A percentile compares a stretch with the other conserved stretches of the same genome.
phyloP scores from a whole-genome alignment of 2,797 vertebrate genomes.

The Betta splendens region DNA sequence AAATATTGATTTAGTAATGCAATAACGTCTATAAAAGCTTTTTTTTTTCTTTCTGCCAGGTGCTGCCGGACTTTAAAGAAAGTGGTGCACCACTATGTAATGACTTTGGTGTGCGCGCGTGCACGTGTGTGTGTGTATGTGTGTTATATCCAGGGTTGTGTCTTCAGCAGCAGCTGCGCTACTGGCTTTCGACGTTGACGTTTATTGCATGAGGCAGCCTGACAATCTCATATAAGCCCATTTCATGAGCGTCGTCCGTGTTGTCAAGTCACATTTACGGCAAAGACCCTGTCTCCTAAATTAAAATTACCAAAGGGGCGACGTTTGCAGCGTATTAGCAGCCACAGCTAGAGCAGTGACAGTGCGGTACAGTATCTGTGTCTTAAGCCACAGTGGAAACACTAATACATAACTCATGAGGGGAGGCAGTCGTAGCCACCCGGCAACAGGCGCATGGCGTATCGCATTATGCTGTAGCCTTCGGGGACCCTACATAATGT shows the following conservation, averaged over 20 bases:
- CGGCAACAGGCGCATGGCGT: constrained; percentile 41
- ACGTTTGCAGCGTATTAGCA: constrained; percentile 41
- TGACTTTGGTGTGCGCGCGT: constrained; percentile 64
- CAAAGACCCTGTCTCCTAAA: constrained; percentile 47
- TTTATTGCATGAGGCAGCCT: constrained; percentile 70
- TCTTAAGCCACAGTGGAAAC: constrained; percentile 49
- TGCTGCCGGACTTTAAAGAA: background rate
- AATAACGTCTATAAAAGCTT: background rate
- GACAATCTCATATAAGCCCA: constrained; percentile 61
- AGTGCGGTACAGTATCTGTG: constrained; percentile 46
- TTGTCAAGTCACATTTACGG: constrained; percentile 72
- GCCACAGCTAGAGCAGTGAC: constrained; percentile 36
- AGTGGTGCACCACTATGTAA: constrained; percentile 4
- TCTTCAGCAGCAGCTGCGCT: constrained; percentile 63
- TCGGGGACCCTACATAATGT: constrained; percentile 73
- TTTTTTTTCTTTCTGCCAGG: background rate
- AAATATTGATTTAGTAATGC: constrained; percentile 11
- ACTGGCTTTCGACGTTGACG: constrained; percentile 56
- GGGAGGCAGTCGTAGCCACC: constrained; percentile 51
- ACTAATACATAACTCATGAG: constrained; percentile 71
- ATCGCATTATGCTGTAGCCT: constrained; percentile 72
- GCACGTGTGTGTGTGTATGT: constrained; percentile 15
- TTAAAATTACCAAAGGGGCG: constrained; percentile 60
- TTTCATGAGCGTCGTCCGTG: constrained; percentile 48
- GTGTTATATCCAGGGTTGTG: constrained; percentile 43